Percentiles rank a stretch among this genome's conserved stretches.
These are phyloP conservation scores for Epinotia brunnichana DNA, from an alignment of 2,888 invertebrate species.

Conservation along the genomic window DNA sequence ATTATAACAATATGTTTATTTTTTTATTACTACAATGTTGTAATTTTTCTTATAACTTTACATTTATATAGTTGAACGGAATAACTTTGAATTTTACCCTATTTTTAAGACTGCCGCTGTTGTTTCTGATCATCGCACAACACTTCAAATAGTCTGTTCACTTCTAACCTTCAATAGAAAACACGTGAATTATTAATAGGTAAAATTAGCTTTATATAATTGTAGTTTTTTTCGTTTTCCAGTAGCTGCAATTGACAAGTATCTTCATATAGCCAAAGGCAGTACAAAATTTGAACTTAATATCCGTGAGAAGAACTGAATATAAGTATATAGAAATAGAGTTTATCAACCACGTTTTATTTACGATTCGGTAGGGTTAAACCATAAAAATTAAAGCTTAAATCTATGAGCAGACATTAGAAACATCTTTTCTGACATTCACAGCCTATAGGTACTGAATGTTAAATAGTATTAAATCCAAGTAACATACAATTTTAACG, in stretches of 20 bases:
- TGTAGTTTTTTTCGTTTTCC: slow-evolving; percentile 19
- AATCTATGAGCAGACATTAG: slow-evolving; percentile 17
- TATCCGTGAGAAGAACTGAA: neutral
- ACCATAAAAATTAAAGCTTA: slow-evolving; percentile 13
- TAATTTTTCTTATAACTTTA: slow-evolving; percentile 30
- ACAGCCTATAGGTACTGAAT: slow-evolving; percentile 29
- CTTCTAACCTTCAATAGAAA: slow-evolving; percentile 11
- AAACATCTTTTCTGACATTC: slow-evolving; percentile 6
- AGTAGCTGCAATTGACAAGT: slow-evolving; percentile 42
- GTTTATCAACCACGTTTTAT: neutral
- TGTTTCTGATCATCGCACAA: slow-evolving; percentile 9
- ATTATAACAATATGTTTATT: slow-evolving; percentile 57
- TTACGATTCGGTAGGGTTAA: neutral
- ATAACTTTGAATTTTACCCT: slow-evolving; percentile 51
- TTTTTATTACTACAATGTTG: slow-evolving; percentile 24
- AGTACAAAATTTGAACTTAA: neutral
- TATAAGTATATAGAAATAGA: too few species aligned
- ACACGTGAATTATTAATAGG: slow-evolving; percentile 19
- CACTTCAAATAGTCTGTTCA: slow-evolving; percentile 6
- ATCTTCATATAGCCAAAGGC: slow-evolving; percentile 24
- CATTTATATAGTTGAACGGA: slow-evolving; percentile 54
- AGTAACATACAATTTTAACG: slow-evolving; percentile 9
- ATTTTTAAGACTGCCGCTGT: slow-evolving; percentile 11
- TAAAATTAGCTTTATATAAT: slow-evolving; percentile 17
- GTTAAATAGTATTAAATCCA: neutral